Conservation (phyloP, 1,140 invertebrate species). For the Neodiprion fabricii region DNA sequence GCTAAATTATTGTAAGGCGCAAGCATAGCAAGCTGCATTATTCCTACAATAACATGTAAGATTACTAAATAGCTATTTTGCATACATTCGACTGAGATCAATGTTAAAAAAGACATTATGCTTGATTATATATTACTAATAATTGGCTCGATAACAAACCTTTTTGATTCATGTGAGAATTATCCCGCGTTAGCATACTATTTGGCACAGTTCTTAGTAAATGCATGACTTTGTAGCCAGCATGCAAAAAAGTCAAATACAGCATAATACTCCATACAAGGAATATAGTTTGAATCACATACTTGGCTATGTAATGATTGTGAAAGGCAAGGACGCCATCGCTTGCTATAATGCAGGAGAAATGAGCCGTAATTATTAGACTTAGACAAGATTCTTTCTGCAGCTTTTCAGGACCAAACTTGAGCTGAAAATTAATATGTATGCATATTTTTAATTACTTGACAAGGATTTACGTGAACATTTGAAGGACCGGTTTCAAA, state of each 20-base stretch:
- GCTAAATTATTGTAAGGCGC: constrained; percentile 67
- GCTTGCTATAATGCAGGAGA: constrained; percentile 63
- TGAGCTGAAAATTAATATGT: constrained; percentile 53
- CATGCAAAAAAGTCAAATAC: constrained; percentile 65
- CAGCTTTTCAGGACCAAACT: constrained; percentile 62
- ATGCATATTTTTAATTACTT: neutral
- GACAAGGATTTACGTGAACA: neutral
- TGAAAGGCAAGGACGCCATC: constrained; percentile 64
- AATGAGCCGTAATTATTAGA: constrained; percentile 66
- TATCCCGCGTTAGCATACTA: constrained; percentile 56
- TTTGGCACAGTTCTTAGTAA: constrained; percentile 60
- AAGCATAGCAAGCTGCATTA: constrained; percentile 66
- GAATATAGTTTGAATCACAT: constrained; percentile 65
- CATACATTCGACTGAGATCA: constrained; percentile 1
- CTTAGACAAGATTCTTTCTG: constrained; percentile 65
- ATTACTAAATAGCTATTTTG: constrained; percentile 12
- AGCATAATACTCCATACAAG: constrained; percentile 66
- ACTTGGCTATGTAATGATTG: constrained; percentile 61
- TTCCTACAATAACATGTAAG: constrained; percentile 51
- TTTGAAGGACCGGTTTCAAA: neutral
- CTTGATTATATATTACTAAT: neutral
- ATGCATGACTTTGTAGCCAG: constrained; percentile 61
- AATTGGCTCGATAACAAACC: constrained; percentile 42
- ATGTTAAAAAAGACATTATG: neutral
- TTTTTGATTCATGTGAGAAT: constrained; percentile 58